These are phyloP conservation scores for Lethenteron camtschaticum DNA, from an alignment of 2,113 vertebrate species.

Conservation along the genomic window DNA sequence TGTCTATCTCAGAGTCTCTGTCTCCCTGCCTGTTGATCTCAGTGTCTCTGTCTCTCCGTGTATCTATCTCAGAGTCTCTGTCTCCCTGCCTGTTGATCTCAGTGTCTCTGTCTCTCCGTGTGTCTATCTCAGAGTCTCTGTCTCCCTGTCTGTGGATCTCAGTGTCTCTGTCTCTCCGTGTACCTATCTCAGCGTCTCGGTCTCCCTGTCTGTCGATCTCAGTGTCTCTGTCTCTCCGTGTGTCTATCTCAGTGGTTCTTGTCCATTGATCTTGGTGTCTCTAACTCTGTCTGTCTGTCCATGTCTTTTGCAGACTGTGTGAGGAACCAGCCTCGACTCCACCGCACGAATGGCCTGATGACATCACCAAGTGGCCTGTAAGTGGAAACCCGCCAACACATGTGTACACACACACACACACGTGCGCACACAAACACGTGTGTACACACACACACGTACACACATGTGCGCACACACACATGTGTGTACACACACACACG, in stretches of 20 bases:
- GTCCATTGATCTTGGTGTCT: not conserved
- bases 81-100: too few species aligned
- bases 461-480: not conserved
- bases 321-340: conserved; percentile 68
- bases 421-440: not conserved
- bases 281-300: too few species aligned
- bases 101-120: too few species aligned
- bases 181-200: not conserved
- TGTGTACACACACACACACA: not conserved
- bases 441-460: not conserved
- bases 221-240: not conserved
- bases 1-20: too few species aligned
- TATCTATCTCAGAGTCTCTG: too few species aligned
- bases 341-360: conserved; percentile 86
- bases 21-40: not conserved
- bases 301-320: conserved; percentile 40
- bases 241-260: not conserved
- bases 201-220: not conserved
- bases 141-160: too few species aligned
- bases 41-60: too few species aligned
- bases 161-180: too few species aligned
- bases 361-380: conserved; percentile 98
- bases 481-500: not conserved
- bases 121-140: too few species aligned
- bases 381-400: conserved; percentile 15